Evolutionary conservation across 2,888 invertebrate genomes (phyloP), one percentile per base, ranked within the genome.

Genomic region (Drosophila acutilabella): DNA sequence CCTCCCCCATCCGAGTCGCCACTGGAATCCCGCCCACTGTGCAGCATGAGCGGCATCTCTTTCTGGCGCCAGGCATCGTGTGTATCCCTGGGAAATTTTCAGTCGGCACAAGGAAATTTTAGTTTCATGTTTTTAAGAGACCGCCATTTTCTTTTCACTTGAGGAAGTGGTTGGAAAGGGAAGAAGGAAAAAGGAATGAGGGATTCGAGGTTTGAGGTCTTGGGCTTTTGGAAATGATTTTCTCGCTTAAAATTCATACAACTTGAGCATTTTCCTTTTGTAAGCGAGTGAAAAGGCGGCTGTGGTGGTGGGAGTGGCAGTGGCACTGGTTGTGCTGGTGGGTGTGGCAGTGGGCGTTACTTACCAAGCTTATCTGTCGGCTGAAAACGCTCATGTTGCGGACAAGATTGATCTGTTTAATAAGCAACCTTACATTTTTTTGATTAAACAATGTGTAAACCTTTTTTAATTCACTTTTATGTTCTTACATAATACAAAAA

Each of bases 381-480:
- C 58, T 6, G 51, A 42, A 51, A 30, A 44, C 53, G 64, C 64
- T 62, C 47, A 71, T 74, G 57, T 30, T 57, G 59, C 65, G 38
- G 18, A 71, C 64, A 85, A 88, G 89, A 83, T 88, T 80, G 89
- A 83, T 83, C 87, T 83, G 78, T 88, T 83, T 86, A 86, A 88
- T 83, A 83, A 88, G 81, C 83, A 47, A 38, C 68, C 57, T 78
- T 58, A 73, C 64, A 75, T 45, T 62, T 56, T 68, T 56, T 68
- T 73, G 48, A 74, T 64, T 78, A 64, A 42, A 26, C 42, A 74
- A 69, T 36, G 60, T 61, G 60, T 75, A 61, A 64, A 44, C 64
- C 75, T 61, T 60, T 78, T 78, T 75, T 77, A 75, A 78, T 75
- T 53, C 45, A 16, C 74, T 61, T 74, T 72, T 72, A 60, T 60